Evolutionary conservation across 30 jellyfish, hydroid and myxozoan genomes (phyloP).

Genomic region (Sanderia malayensis): DNA sequence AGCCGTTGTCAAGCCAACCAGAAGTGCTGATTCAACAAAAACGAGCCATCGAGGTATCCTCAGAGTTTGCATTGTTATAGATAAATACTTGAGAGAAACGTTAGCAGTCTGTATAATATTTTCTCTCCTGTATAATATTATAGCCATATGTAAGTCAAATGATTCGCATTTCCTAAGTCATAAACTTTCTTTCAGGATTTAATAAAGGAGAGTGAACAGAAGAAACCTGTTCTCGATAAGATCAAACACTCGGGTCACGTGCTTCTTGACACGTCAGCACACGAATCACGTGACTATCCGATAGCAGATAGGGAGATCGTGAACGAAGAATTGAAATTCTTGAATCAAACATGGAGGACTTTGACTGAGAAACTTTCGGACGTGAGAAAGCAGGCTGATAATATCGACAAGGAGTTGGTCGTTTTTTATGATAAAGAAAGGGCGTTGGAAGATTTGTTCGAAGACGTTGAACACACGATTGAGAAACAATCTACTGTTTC

Average conservation of each 20-base stretch:
- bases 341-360: constrained; percentile 43
- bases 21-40: constrained; percentile 67
- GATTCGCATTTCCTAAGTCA: background rate
- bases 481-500: constrained; percentile 60
- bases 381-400: constrained; percentile 50
- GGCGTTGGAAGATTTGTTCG: constrained; percentile 55
- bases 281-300: constrained; percentile 78
- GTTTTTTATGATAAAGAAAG: constrained; percentile 58
- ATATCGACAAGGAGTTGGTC: constrained; percentile 61
- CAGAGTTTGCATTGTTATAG: no score
- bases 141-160: no score
- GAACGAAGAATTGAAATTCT: constrained; percentile 53
- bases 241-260: constrained; percentile 30
- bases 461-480: constrained; percentile 57
- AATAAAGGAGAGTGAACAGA: constrained; percentile 57
- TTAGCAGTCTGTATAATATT: no score
- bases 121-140: no score
- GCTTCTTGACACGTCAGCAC: constrained; percentile 58
- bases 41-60: constrained; percentile 74
- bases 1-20: constrained; percentile 56
- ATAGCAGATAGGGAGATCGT: constrained; percentile 75
- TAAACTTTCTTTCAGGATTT: constrained; percentile 51
- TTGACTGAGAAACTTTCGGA: constrained; percentile 65
- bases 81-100: no score
- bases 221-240: constrained; percentile 50